Conservation (phyloP, 2,797 vertebrate genomes). For the Alosa sapidissima region DNA sequence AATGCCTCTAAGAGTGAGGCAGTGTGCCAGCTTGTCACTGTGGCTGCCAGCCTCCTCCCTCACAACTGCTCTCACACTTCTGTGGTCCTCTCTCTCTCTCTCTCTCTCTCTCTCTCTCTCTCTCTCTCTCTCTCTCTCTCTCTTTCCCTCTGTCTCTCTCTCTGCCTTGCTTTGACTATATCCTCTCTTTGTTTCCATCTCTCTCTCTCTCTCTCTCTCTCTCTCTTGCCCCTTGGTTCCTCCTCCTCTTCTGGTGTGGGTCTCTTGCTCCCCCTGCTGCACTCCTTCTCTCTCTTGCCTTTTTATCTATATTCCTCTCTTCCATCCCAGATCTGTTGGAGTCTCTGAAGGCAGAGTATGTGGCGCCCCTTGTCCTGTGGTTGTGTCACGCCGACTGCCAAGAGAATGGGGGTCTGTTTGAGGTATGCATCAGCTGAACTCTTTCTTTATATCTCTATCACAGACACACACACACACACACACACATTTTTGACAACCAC, state of each 20-base stretch:
- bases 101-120: not conserved
- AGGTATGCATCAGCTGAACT: conserved; percentile 72
- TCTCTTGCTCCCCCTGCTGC: not conserved
- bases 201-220: not conserved
- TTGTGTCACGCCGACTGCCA: conserved; percentile 90
- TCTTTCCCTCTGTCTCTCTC: not conserved
- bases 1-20: not conserved
- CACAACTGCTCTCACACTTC: not conserved
- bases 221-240: not conserved
- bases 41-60: not conserved
- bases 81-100: not conserved
- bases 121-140: not conserved
- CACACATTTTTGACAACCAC: not conserved
- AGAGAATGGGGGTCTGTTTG: conserved; percentile 92
- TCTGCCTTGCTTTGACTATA: not conserved
- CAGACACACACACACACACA: not conserved
- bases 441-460: not conserved
- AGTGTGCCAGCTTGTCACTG: not conserved
- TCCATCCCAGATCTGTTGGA: conserved; percentile 78
- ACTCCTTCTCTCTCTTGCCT: not conserved
- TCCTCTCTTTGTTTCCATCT: not conserved
- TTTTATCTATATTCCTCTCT: not conserved
- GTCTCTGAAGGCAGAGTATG: conserved; percentile 89
- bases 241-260: not conserved
- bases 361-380: conserved; percentile 92